A percentile compares a stretch with the other conserved stretches of the same genome.
These are phyloP conservation scores for Dynastes grantii DNA, from an alignment of 2,888 invertebrate genomes.

Conservation along the genomic window DNA sequence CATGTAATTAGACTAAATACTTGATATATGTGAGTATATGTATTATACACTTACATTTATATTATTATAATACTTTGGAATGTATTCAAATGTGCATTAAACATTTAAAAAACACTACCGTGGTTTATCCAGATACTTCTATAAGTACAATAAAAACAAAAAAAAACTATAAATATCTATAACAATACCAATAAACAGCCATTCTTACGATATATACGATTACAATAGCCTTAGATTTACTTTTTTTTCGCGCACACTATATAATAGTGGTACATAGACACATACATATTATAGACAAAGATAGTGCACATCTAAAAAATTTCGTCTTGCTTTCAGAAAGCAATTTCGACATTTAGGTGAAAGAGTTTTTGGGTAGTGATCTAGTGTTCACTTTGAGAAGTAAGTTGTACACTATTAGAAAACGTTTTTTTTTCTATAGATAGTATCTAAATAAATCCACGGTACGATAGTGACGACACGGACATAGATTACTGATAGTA, in stretches of 20 bases:
- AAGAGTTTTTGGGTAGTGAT: slow-evolving; percentile 43
- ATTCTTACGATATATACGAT: neutral
- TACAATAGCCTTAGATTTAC: slow-evolving; percentile 26
- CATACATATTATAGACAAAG: slow-evolving; percentile 22
- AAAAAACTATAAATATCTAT: slow-evolving; percentile 3
- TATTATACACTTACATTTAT: slow-evolving; percentile 21
- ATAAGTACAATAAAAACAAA: neutral
- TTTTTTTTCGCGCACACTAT: neutral
- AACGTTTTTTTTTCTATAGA: neutral
- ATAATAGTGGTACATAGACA: slow-evolving; percentile 6
- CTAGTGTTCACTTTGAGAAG: slow-evolving; percentile 18
- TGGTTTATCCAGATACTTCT: slow-evolving; percentile 26
- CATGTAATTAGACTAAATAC: slow-evolving; percentile 24
- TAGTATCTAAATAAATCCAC: slow-evolving; percentile 27
- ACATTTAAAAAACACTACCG: slow-evolving; percentile 33
- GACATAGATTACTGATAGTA: slow-evolving; percentile 17
- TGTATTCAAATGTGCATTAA: slow-evolving; percentile 41
- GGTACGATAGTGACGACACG: slow-evolving; percentile 24
- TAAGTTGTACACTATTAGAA: slow-evolving; percentile 19
- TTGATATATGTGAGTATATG: slow-evolving; percentile 6
- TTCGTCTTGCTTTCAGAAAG: slow-evolving; percentile 17
- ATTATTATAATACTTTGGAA: slow-evolving; percentile 32
- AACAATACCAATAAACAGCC: too few species aligned
- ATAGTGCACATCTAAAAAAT: slow-evolving; percentile 28
- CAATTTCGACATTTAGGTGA: slow-evolving; percentile 28